Evolutionary conservation across 2,113 vertebrate species (phyloP), one percentile per base, ranked within the genome.

Genomic region (Lepus timidus): DNA sequence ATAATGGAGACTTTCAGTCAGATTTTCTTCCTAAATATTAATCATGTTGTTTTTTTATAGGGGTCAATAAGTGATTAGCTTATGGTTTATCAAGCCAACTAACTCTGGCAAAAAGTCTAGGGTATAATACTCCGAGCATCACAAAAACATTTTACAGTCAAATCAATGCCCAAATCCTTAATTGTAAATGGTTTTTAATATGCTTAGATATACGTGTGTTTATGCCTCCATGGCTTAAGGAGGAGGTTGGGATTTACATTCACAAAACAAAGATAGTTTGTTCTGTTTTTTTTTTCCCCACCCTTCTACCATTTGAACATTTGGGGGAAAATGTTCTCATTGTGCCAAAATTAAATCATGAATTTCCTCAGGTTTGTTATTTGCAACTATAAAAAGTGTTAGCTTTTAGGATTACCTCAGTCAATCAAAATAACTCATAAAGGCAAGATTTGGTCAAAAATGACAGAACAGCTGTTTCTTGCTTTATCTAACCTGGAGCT

Each of bases 11-110:
- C 61, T 95, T 96, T 61, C 6, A 62, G 94, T 93, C 80, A 96
- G 83, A 55, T 73, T 92, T 75, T 94, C 75, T 96, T 87, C 89
- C 94, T 96, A 95, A 94, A 95, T 58, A 84, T 84, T 95, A 95
- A 96, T 95, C 97, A 89, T 70, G 71, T 84, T 97, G 85, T 96
- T 97, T 96, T 97, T 97, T 95, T 82, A 74, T 93, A 90, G 68
- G 85, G 76, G 16, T 84, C 84, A 75, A 31, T 88, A 68, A 87
- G 58, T 49, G 95, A 95, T 95, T 97, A 96, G 85, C 64, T 97
- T 96, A 93, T 52, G 51, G 52, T 61, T 95, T 97, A 93, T 83
- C 61, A 95, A 89, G 96, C 97, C 97, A 97, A 96, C 92, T 39
- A 39, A 31, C 61, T 94, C 95, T 95, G 88, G 87, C 79, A 95